Conservation (phyloP, 2,888 invertebrate species). For the Agrochola lychnidis region DNA sequence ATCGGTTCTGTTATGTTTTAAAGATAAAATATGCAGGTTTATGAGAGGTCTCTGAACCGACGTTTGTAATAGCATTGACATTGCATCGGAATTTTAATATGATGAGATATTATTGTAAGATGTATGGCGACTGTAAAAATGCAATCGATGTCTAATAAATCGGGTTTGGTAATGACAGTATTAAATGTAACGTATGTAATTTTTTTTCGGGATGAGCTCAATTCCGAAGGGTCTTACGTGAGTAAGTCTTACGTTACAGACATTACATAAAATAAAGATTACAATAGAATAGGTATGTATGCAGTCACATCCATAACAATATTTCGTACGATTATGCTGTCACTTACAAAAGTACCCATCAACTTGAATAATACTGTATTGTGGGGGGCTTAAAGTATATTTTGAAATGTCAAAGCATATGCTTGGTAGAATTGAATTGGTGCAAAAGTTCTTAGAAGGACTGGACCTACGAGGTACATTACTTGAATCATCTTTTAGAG, state of each 20-base stretch:
- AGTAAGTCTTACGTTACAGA: constrained; percentile 25
- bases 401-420: neutral
- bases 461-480: too few species aligned
- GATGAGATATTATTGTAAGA: constrained; percentile 55
- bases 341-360: constrained; percentile 8
- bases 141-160: constrained; percentile 54
- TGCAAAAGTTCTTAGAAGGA: too few species aligned
- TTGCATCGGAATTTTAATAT: constrained; percentile 63
- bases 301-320: constrained; percentile 15
- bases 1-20: constrained; percentile 52
- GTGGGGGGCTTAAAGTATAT: neutral
- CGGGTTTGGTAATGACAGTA: constrained; percentile 39
- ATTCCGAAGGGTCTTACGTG: constrained; percentile 32
- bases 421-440: neutral
- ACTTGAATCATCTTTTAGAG: too few species aligned
- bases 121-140: constrained; percentile 48
- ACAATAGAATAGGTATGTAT: constrained; percentile 26
- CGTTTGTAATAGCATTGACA: constrained; percentile 57
- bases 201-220: constrained; percentile 42
- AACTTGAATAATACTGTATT: neutral
- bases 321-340: constrained; percentile 39
- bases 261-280: constrained; percentile 23
- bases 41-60: constrained; percentile 52
- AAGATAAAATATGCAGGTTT: constrained; percentile 59
- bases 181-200: constrained; percentile 23